Evolutionary conservation across 2,888 invertebrate species (phyloP).

Genomic region (Apotomis betuletana): DNA sequence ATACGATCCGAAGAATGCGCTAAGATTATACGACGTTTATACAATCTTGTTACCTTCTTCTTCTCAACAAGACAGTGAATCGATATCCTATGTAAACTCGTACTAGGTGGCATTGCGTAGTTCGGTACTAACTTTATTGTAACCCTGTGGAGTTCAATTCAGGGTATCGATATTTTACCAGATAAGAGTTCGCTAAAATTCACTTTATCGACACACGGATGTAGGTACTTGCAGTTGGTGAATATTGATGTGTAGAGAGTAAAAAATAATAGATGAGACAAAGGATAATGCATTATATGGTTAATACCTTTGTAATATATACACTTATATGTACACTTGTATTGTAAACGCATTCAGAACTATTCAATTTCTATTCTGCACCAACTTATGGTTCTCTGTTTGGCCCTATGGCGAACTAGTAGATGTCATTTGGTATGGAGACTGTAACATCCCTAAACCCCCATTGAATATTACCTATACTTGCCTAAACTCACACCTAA

Average conservation of each 20-base stretch:
- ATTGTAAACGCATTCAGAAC: too few relatives aligned
- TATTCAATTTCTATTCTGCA: too few relatives aligned
- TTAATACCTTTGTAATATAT: too few relatives aligned
- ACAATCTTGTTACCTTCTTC: not conserved
- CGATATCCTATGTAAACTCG: not conserved
- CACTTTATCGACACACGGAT: not conserved
- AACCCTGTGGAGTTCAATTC: not conserved
- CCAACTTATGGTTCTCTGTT: too few relatives aligned
- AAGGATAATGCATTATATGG: too few relatives aligned
- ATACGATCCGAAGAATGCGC: not conserved
- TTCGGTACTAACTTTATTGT: not conserved
- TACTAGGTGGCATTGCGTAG: not conserved
- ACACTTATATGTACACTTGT: too few relatives aligned
- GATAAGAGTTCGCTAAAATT: conserved; percentile 1
- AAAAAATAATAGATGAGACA: too few relatives aligned
- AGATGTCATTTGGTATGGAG: too few relatives aligned
- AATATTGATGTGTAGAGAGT: not conserved
- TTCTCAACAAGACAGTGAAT: not conserved
- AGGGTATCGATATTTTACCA: not conserved
- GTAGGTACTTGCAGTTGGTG: not conserved
- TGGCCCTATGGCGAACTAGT: too few relatives aligned
- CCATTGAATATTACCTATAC: too few relatives aligned
- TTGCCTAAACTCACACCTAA: too few relatives aligned
- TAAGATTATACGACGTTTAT: not conserved
- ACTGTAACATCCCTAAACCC: too few relatives aligned